Percentiles rank a stretch among this genome's conserved stretches.
These are phyloP conservation scores for Apamea monoglypha DNA, from an alignment of 2,888 invertebrate genomes.

Conservation along the genomic window DNA sequence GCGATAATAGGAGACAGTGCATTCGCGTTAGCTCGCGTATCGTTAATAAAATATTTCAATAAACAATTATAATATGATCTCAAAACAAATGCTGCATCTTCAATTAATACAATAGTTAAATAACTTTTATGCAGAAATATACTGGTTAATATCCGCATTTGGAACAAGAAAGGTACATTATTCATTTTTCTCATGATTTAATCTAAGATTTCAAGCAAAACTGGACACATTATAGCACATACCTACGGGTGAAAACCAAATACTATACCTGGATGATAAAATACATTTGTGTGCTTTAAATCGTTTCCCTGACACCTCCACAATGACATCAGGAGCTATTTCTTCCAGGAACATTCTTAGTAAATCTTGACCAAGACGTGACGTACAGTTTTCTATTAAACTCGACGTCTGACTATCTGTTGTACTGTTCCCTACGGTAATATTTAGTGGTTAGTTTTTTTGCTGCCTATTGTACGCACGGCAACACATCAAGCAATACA, in stretches of 20 bases:
- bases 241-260: not conserved
- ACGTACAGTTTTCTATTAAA: constrained; percentile 85
- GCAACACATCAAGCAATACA: not conserved
- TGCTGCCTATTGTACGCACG: not conserved
- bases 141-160: not conserved
- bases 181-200: not conserved
- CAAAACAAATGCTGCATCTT: not conserved
- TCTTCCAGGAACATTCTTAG: constrained; percentile 97
- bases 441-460: constrained; percentile 4
- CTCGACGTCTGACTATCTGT: constrained; percentile 83
- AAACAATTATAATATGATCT: not conserved
- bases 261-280: constrained; percentile 92
- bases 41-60: not conserved
- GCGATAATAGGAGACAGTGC: not conserved
- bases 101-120: not conserved
- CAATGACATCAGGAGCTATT: constrained; percentile 96
- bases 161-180: not conserved
- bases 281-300: constrained; percentile 98
- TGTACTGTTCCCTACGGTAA: constrained; percentile 81
- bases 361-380: constrained; percentile 95
- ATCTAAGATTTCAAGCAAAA: not conserved
- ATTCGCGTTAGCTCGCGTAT: not conserved
- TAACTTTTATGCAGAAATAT: not conserved
- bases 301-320: constrained; percentile 95
- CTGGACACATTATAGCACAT: not conserved